phyloP scores from a whole-genome alignment of 1,140 invertebrate genomes.

The Neodiprion virginianus region DNA sequence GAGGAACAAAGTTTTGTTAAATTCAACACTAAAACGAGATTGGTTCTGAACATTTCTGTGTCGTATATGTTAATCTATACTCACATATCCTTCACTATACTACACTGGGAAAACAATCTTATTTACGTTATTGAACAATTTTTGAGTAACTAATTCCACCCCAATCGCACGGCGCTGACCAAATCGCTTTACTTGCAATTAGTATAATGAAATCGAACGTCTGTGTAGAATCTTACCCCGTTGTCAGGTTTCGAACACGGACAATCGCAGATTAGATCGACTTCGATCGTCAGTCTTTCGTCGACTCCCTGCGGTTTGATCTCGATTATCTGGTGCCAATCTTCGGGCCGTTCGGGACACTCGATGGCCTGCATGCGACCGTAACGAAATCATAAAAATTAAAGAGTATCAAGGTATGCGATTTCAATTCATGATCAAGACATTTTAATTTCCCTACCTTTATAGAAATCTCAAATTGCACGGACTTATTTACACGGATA shows the following conservation, averaged over 20 bases:
- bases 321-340: constrained; percentile 71
- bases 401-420: constrained; percentile 6
- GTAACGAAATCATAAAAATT: constrained; percentile 18
- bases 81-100: no score
- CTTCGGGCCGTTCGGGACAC: constrained; percentile 66
- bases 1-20: no score
- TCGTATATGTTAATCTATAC: no score
- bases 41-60: no score
- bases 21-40: no score
- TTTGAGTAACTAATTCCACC: no score
- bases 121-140: no score
- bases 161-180: no score
- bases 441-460: constrained; percentile 32
- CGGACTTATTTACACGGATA: constrained; percentile 66
- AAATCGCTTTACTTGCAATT: no score
- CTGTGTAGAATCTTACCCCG: no score
- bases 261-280: constrained; percentile 79
- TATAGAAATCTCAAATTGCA: constrained; percentile 52
- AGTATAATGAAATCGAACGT: no score
- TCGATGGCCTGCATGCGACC: constrained; percentile 49
- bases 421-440: constrained; percentile 11
- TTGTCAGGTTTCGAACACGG: constrained; percentile 65
- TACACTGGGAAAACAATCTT: no score
- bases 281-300: constrained; percentile 74
- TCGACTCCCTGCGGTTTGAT: constrained; percentile 80